These are phyloP conservation scores for Belgica antarctica DNA, from an alignment of 2,888 invertebrate genomes.

Conservation along the genomic window DNA sequence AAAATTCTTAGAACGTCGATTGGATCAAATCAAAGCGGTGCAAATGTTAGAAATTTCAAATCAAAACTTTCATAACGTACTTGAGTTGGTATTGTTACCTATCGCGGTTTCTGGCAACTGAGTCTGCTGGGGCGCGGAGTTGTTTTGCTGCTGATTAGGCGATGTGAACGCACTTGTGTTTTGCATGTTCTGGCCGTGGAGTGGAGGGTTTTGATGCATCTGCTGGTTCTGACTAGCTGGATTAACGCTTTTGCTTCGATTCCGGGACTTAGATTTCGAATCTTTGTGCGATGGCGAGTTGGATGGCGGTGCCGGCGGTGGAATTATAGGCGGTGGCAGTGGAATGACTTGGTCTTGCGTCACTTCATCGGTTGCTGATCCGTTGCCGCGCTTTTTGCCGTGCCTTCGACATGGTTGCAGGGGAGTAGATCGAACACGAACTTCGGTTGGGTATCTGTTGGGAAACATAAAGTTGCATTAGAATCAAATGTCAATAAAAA, in stretches of 20 bases:
- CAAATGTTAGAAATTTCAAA: no score
- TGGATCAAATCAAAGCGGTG: no score
- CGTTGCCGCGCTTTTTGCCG: slow-evolving; percentile 71
- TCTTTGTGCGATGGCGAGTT: slow-evolving; percentile 46
- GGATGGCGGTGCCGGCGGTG: slow-evolving; percentile 45
- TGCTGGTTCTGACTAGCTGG: slow-evolving; percentile 1
- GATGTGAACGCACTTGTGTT: slow-evolving; percentile 55
- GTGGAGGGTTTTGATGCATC: background rate
- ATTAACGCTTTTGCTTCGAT: slow-evolving; percentile 48
- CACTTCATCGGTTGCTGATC: slow-evolving; percentile 58
- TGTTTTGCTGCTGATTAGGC: slow-evolving; percentile 53
- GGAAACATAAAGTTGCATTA: background rate
- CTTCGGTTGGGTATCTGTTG: slow-evolving; percentile 78
- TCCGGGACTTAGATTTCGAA: slow-evolving; percentile 50
- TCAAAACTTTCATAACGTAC: no score
- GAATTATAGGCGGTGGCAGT: slow-evolving; percentile 52
- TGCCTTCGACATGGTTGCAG: slow-evolving; percentile 77
- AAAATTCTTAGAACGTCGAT: no score
- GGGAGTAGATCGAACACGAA: slow-evolving; percentile 79
- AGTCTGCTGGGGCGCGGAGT: slow-evolving; percentile 48
- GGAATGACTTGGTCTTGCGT: slow-evolving; percentile 46
- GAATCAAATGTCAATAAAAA: slow-evolving; percentile 10
- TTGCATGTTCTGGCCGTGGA: background rate
- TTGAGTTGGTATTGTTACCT: slow-evolving; percentile 51
- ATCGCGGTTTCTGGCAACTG: slow-evolving; percentile 47